Percentiles rank a stretch among this genome's conserved stretches.
Evolutionary conservation across 2,888 invertebrate species (phyloP).

Genomic region (Drosophila lacicola): DNA sequence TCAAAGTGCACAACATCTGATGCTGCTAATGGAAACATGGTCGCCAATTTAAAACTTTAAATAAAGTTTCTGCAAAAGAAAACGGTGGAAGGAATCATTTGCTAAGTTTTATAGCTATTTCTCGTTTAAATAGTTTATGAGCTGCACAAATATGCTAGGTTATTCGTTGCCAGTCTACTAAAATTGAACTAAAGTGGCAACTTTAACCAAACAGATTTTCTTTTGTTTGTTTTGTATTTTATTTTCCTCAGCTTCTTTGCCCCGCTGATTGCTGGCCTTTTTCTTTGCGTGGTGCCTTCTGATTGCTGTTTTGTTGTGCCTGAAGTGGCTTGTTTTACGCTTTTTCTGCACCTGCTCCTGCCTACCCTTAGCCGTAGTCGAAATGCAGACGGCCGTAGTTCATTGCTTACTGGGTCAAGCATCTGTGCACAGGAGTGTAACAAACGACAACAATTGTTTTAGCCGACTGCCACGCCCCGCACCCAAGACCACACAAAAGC

Average conservation of each 20-base stretch:
- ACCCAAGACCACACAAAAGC: slow-evolving; percentile 2
- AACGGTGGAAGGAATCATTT: not conserved
- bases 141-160: not conserved
- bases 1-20: slow-evolving; percentile 6
- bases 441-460: slow-evolving; percentile 71
- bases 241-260: not conserved
- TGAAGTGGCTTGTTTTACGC: slow-evolving; percentile 55
- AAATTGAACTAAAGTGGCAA: not conserved
- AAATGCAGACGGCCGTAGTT: slow-evolving; percentile 32
- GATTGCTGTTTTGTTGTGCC: slow-evolving; percentile 51
- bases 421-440: slow-evolving; percentile 51
- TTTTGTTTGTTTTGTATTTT: not conserved
- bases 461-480: slow-evolving; percentile 33
- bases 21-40: not conserved
- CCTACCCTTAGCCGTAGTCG: slow-evolving; percentile 3
- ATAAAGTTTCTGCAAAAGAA: not conserved
- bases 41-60: not conserved
- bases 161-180: not conserved
- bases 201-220: not conserved
- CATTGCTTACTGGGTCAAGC: slow-evolving; percentile 73
- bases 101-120: slow-evolving; percentile 9
- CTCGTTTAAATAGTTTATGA: slow-evolving; percentile 13
- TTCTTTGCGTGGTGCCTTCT: slow-evolving; percentile 26
- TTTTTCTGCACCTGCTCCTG: slow-evolving; percentile 4
- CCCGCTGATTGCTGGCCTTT: slow-evolving; percentile 1